Evolutionary conservation across 2,888 invertebrate species (phyloP).

Genomic region (Napeogenes inachia): DNA sequence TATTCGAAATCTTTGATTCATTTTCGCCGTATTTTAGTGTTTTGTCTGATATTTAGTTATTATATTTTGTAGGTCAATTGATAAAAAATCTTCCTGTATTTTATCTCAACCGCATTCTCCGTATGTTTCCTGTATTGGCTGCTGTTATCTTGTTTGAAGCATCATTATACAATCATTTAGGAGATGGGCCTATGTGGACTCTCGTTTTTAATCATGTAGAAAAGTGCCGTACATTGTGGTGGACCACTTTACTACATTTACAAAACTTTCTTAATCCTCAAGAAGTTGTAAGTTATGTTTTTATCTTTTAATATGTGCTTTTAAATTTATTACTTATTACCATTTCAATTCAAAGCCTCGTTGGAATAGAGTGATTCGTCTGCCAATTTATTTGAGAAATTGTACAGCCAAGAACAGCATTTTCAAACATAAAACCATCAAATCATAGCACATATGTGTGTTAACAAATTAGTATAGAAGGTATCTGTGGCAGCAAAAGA

Average conservation of each 20-base stretch:
- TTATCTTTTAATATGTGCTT: too few species aligned
- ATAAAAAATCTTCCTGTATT: conserved; percentile 50
- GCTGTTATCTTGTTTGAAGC: conserved; percentile 46
- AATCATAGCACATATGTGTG: too few species aligned
- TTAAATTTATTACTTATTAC: not conserved
- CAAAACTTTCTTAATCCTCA: conserved; percentile 49
- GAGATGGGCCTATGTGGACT: conserved; percentile 51
- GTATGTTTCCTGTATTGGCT: conserved; percentile 54
- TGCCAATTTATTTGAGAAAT: too few species aligned
- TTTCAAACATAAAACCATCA: too few species aligned
- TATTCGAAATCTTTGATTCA: too few species aligned
- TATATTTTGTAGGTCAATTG: conserved; percentile 41
- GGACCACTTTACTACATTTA: conserved; percentile 55
- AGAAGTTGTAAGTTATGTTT: conserved; percentile 38
- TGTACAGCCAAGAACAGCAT: too few species aligned
- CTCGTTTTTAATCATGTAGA: conserved; percentile 31
- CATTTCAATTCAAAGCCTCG: too few species aligned
- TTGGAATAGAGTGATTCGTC: too few species aligned
- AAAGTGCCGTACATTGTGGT: conserved; percentile 55
- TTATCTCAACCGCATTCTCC: conserved; percentile 53
- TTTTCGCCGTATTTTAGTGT: not conserved
- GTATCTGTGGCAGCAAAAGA: too few species aligned
- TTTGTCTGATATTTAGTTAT: not conserved
- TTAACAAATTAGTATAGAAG: too few species aligned
- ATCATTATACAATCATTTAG: conserved; percentile 44